These are phyloP conservation scores for Notamacropus eugenii DNA, from an alignment of 2,797 vertebrate genomes.

Conservation along the genomic window DNA sequence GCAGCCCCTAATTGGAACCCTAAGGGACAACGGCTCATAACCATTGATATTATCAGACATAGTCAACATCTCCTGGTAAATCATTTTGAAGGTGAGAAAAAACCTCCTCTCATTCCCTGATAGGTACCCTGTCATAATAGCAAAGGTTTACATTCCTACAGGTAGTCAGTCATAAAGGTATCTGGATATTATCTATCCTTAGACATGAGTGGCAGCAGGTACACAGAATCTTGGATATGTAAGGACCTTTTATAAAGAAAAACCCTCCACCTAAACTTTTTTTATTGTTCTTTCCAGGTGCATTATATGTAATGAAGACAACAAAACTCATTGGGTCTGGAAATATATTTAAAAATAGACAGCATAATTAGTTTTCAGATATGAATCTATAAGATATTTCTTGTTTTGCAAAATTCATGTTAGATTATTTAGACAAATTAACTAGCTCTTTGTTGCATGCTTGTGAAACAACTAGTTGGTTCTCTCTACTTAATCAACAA, in stretches of 20 bases:
- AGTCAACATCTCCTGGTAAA: not conserved
- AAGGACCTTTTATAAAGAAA: not conserved
- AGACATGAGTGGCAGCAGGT: not conserved
- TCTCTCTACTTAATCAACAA: not conserved
- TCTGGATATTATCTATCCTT: not conserved
- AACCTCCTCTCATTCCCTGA: not conserved
- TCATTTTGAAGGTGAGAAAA: not conserved
- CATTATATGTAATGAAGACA: not conserved
- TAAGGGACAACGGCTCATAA: not conserved
- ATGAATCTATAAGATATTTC: not conserved
- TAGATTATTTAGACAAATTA: not conserved
- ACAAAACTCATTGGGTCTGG: not conserved
- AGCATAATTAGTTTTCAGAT: not conserved
- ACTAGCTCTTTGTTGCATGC: not conserved
- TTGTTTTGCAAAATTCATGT: not conserved
- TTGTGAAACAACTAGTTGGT: not conserved
- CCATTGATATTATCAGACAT: not conserved
- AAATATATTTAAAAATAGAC: not conserved
- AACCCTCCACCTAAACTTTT: not conserved
- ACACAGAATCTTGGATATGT: not conserved
- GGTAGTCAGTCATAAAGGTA: not conserved
- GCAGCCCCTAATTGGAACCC: not conserved
- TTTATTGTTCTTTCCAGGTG: not conserved
- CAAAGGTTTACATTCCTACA: not conserved
- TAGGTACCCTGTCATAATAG: not conserved